Conservation (phyloP, 2,113 vertebrate genomes). For the Xyrauchen texanus region DNA sequence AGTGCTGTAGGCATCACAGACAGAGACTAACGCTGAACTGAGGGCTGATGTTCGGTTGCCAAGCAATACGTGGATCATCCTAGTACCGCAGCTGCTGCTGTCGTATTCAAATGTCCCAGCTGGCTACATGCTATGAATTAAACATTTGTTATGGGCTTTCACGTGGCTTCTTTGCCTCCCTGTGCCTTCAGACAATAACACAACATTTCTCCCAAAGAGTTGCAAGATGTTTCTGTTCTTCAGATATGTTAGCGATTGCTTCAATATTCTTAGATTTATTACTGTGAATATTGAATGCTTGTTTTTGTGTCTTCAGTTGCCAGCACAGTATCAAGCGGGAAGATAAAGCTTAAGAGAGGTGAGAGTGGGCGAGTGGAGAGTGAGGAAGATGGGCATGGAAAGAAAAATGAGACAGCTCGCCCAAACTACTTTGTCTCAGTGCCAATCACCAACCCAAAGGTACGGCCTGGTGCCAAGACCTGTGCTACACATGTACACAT, state of each 20-base stretch:
- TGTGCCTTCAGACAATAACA: not conserved
- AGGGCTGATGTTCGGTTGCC: constrained; percentile 21
- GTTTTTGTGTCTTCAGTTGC: constrained; percentile 67
- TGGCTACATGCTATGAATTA: constrained; percentile 42
- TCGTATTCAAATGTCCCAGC: constrained; percentile 48
- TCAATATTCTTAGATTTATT: not conserved
- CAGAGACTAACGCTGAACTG: not conserved
- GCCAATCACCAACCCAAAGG: constrained; percentile 85
- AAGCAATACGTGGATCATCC: constrained; percentile 41
- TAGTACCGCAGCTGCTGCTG: constrained; percentile 51
- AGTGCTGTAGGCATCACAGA: not conserved
- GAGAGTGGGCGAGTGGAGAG: constrained; percentile 63
- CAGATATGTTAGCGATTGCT: no score
- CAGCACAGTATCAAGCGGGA: constrained; percentile 62
- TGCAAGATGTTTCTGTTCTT: not conserved
- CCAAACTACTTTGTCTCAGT: constrained; percentile 96
- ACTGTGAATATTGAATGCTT: not conserved
- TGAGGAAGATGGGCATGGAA: constrained; percentile 77
- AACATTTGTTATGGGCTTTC: constrained; percentile 43
- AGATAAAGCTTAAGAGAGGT: constrained; percentile 80
- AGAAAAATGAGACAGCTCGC: constrained; percentile 73
- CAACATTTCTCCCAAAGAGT: not conserved
- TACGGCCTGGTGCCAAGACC: constrained; percentile 38
- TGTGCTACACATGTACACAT: no score
- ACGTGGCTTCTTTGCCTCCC: constrained; percentile 1